Evolutionary conservation across 2,113 vertebrate species (phyloP), one percentile per base, ranked within the genome.

Genomic region (Lasiurus borealis): DNA sequence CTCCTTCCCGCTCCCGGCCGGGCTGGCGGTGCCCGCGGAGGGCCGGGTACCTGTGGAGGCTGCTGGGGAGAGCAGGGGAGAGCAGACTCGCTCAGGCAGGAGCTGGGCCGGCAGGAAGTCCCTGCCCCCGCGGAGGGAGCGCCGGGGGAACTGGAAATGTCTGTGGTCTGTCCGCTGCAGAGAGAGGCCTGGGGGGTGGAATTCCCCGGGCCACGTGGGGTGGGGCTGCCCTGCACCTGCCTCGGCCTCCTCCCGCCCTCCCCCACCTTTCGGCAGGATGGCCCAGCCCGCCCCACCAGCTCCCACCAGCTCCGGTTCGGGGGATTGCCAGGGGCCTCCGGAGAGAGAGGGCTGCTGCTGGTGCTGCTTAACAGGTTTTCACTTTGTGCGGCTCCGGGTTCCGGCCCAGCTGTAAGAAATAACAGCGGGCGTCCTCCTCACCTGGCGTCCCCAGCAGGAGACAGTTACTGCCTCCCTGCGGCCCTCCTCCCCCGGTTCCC

Each of bases 161-260:
- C 62, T 97, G 97, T 95, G 95, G 97, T 90, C 95, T 94, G 46
- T 94, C 93, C 83, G 71, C 48, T 86, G 92, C 88, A n/a, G n/a
- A 85, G 75, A 94, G 73, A 34, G 57, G 36, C 44, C 50, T n/a
- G 15, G 18, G 44, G 80, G 92, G 90, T 93, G 97, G 96, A 96
- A 96, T 96, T 97, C 97, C 96, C 97, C 97, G 40, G 21, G 3
- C 69, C 75, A 46, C 40, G 64, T 96, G 97, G 92, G 48, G 11
- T 10, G 34, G 68, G 77, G 85, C 68, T n/a, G 25, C 64, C 7
- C 46, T 5, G 48, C 50, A 52, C 91, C 82, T 34, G n/a, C n/a
- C n/a, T n/a, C n/a, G 29, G 29, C 27, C 15, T 46, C 13, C 68
- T 50, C 34, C 81, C 75, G 52, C 15, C 27, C 9, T 14, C 48